These are phyloP conservation scores for Notiomystis cincta DNA, from an alignment of 2,113 vertebrate genomes.

Conservation along the genomic window DNA sequence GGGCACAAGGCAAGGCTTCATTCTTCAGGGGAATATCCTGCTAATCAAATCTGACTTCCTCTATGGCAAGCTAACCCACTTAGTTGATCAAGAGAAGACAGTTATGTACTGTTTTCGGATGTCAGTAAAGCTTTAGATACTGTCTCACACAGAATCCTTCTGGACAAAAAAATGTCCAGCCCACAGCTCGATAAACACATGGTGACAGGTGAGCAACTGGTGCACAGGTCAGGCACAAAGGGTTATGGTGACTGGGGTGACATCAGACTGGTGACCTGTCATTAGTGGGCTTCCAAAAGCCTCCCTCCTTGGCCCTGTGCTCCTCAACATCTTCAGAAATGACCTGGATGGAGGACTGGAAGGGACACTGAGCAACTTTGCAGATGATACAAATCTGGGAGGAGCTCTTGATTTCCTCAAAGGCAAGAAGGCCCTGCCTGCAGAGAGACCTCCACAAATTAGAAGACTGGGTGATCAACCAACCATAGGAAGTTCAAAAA, in stretches of 20 bases:
- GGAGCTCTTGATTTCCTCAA: neutral
- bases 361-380: neutral
- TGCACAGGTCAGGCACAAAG: neutral
- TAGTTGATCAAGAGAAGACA: neutral
- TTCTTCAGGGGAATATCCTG: neutral
- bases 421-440: neutral
- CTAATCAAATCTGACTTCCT: neutral
- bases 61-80: neutral
- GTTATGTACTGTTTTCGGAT: neutral
- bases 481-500: neutral
- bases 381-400: neutral
- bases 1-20: neutral
- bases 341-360: neutral
- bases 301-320: neutral
- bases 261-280: neutral
- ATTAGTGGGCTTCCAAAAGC: rapidly evolving
- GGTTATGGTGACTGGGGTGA: neutral
- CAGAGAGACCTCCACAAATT: neutral
- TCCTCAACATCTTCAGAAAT: neutral
- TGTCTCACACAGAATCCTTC: neutral
- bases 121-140: neutral
- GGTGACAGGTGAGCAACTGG: neutral
- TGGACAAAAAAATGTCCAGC: neutral
- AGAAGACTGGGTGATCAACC: neutral
- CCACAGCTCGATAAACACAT: neutral